These are phyloP conservation scores for Timandra comae DNA, from an alignment of 2,888 invertebrate genomes.

Conservation along the genomic window DNA sequence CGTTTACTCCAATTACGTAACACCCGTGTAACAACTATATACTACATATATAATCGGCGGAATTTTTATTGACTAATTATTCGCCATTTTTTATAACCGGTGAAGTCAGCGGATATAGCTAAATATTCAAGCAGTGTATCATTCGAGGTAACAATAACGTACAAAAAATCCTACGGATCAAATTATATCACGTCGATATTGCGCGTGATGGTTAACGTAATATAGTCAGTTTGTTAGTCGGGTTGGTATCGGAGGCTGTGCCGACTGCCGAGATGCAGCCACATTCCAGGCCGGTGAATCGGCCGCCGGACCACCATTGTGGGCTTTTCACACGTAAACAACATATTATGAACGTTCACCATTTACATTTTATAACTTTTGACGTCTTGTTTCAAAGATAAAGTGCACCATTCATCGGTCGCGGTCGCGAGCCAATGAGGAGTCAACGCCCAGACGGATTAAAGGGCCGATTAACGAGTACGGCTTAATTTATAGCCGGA, in stretches of 20 bases:
- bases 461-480: constrained; percentile 71
- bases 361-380: constrained; percentile 47
- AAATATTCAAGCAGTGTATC: constrained; percentile 76
- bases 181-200: constrained; percentile 61
- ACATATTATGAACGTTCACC: constrained; percentile 38
- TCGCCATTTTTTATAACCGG: constrained; percentile 70
- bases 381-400: constrained; percentile 36
- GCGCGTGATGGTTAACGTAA: constrained; percentile 5
- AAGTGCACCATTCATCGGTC: constrained; percentile 39
- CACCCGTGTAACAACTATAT: constrained; percentile 67
- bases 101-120: constrained; percentile 76
- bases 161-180: constrained; percentile 54
- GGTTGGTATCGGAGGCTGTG: constrained; percentile 40
- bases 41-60: constrained; percentile 67
- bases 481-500: constrained; percentile 71
- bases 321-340: constrained; percentile 43
- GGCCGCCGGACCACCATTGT: constrained; percentile 32
- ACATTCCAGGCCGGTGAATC: constrained; percentile 67
- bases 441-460: constrained; percentile 74
- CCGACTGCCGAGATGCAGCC: constrained; percentile 39
- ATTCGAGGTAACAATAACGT: constrained; percentile 70
- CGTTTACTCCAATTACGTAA: constrained; percentile 76
- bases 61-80: constrained; percentile 77
- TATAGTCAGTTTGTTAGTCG: constrained; percentile 15
- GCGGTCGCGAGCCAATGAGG: constrained; percentile 32